Percentiles rank a stretch among this genome's conserved stretches.
Conservation (phyloP, 2,888 invertebrate species). For the Hesperia comma region DNA sequence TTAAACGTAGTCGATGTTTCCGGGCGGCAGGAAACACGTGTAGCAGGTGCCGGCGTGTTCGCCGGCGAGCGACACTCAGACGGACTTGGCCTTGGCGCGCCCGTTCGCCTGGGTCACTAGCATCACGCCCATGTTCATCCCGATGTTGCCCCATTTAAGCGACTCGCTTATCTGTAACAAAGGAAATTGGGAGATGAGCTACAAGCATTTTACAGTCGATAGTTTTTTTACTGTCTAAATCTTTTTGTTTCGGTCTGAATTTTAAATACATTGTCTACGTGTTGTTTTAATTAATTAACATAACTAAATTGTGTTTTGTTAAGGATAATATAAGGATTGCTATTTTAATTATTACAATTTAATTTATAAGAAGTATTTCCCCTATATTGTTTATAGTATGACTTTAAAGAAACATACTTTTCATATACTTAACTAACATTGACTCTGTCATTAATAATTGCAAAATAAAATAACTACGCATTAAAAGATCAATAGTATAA, state of each 20-base stretch:
- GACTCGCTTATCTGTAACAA: slow-evolving; percentile 88
- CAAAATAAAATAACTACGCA: too few relatives aligned
- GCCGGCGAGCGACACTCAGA: slow-evolving; percentile 75
- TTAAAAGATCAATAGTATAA: too few relatives aligned
- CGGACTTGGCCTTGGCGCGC: slow-evolving; percentile 74
- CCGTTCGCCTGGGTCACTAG: slow-evolving; percentile 82
- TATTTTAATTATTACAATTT: too few relatives aligned
- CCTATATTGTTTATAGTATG: too few relatives aligned
- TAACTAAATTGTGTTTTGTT: too few relatives aligned
- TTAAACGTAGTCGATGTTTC: slow-evolving; percentile 71
- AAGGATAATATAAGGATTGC: too few relatives aligned
- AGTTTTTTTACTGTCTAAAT: too few relatives aligned
- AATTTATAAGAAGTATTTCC: too few relatives aligned
- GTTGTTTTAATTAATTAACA: too few relatives aligned
- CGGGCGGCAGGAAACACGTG: slow-evolving; percentile 70
- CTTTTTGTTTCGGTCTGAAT: background rate
- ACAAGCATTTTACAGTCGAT: background rate
- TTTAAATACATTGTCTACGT: background rate
- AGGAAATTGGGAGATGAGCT: slow-evolving; percentile 43
- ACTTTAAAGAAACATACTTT: too few relatives aligned
- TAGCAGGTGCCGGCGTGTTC: slow-evolving; percentile 64
- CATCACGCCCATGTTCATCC: slow-evolving; percentile 87
- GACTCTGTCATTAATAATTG: too few relatives aligned
- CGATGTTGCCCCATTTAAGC: slow-evolving; percentile 88
- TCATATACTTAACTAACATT: too few relatives aligned